Percentiles rank a stretch among this genome's conserved stretches.
Evolutionary conservation across 2,888 invertebrate species (phyloP).

Genomic region (Epirrhoe tristata): DNA sequence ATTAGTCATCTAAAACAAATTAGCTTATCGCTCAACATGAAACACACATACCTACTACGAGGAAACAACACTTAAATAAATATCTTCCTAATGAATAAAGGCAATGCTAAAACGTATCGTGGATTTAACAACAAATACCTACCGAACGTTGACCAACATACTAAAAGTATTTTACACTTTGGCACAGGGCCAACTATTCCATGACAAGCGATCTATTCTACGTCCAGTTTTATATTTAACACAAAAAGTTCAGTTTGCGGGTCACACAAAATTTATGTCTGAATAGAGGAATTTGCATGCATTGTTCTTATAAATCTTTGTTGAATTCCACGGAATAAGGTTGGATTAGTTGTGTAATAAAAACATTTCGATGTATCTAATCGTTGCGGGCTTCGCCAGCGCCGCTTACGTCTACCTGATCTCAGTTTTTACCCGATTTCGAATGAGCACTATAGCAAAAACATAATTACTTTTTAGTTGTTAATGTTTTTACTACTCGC

Average conservation of each 20-base stretch:
- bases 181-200: slow-evolving; percentile 76
- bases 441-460: slow-evolving; percentile 49
- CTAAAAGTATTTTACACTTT: slow-evolving; percentile 76
- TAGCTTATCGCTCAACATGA: slow-evolving; percentile 17
- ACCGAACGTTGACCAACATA: slow-evolving; percentile 75
- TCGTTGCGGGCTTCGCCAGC: slow-evolving; percentile 6
- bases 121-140: slow-evolving; percentile 65
- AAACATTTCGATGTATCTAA: slow-evolving; percentile 25
- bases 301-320: slow-evolving; percentile 26
- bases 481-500: slow-evolving; percentile 56
- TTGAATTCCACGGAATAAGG: slow-evolving; percentile 26
- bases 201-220: slow-evolving; percentile 72
- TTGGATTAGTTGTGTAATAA: slow-evolving; percentile 29
- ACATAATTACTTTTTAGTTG: slow-evolving; percentile 61
- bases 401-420: slow-evolving; percentile 33
- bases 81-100: slow-evolving; percentile 7
- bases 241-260: slow-evolving; percentile 62
- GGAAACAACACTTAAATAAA: slow-evolving; percentile 31
- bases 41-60: not conserved
- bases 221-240: slow-evolving; percentile 69
- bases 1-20: slow-evolving; percentile 17
- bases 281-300: slow-evolving; percentile 50
- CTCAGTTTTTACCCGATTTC: slow-evolving; percentile 41
- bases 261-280: slow-evolving; percentile 53
- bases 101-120: slow-evolving; percentile 2